phyloP scores from a whole-genome alignment of 1,140 invertebrate species.

The Megathymus violae region DNA sequence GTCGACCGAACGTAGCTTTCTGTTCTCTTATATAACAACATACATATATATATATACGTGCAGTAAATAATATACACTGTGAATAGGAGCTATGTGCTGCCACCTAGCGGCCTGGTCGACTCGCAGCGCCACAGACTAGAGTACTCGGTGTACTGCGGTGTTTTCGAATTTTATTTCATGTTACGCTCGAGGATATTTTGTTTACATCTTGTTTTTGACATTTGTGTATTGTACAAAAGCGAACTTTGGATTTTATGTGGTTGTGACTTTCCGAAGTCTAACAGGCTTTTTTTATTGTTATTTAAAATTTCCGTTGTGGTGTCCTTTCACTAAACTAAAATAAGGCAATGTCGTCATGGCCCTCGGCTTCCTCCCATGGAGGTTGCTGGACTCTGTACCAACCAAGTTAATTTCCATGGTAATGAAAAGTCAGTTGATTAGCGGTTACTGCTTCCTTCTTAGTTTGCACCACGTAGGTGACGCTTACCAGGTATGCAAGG shows the following conservation, averaged over 20 bases:
- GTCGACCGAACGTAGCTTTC: slow-evolving; percentile 78
- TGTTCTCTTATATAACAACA: slow-evolving; percentile 83
- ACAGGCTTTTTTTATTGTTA: not conserved
- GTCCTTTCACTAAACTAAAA: too few species aligned
- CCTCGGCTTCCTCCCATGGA: too few species aligned
- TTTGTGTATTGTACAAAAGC: slow-evolving; percentile 1
- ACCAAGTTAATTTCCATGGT: too few species aligned
- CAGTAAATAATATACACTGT: slow-evolving; percentile 79
- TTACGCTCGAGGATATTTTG: slow-evolving; percentile 54
- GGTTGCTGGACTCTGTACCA: too few species aligned
- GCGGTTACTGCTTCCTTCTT: too few species aligned
- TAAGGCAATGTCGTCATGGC: too few species aligned
- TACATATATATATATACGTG: slow-evolving; percentile 75
- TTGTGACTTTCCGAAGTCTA: not conserved
- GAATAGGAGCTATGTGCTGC: slow-evolving; percentile 80
- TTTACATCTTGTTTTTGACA: slow-evolving; percentile 18
- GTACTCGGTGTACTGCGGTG: slow-evolving; percentile 43
- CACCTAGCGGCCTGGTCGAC: slow-evolving; percentile 73
- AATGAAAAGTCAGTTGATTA: too few species aligned
- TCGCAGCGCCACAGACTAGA: slow-evolving; percentile 67
- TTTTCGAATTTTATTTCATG: slow-evolving; percentile 68
- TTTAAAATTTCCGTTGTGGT: not conserved
- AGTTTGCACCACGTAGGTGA: too few species aligned
- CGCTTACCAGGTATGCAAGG: too few species aligned
- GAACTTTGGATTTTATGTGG: not conserved